phyloP scores from a whole-genome alignment of 2,888 invertebrate species.

The Hemaris fuciformis region DNA sequence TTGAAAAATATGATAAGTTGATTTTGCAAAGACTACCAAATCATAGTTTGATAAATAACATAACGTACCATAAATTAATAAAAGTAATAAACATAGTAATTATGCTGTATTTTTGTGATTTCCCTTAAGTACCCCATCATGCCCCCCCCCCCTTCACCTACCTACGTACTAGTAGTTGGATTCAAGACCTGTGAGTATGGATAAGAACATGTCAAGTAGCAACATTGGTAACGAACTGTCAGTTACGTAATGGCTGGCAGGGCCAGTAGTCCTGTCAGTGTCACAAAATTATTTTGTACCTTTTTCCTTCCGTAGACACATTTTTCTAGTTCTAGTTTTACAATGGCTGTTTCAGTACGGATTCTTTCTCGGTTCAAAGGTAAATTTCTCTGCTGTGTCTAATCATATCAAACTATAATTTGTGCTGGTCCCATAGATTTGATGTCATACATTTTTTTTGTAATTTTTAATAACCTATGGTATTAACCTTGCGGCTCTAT shows the following conservation, averaged over 20 bases:
- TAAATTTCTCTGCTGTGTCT: slow-evolving; percentile 42
- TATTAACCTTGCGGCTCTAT: slow-evolving; percentile 47
- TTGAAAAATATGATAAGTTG: no score
- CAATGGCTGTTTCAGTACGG: slow-evolving; percentile 82
- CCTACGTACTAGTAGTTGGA: no score
- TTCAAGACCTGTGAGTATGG: background rate
- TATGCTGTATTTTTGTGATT: no score
- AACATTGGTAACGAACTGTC: slow-evolving; percentile 6
- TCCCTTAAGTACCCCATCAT: no score
- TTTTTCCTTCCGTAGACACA: slow-evolving; percentile 37
- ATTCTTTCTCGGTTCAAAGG: slow-evolving; percentile 82
- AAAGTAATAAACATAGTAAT: no score
- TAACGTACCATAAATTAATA: no score
- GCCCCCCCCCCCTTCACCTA: no score
- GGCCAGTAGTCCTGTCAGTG: slow-evolving; percentile 54
- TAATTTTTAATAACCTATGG: slow-evolving; percentile 30
- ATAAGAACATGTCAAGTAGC: background rate
- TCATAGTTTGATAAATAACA: no score
- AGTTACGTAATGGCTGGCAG: slow-evolving; percentile 63
- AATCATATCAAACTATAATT: background rate
- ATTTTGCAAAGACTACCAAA: no score
- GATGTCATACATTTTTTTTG: slow-evolving; percentile 13
- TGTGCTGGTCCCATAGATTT: background rate
- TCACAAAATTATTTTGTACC: slow-evolving; percentile 51
- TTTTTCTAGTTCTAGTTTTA: slow-evolving; percentile 35